Evolutionary conservation across 2,113 vertebrate species (phyloP).

Genomic region (Mesocricetus auratus): DNA sequence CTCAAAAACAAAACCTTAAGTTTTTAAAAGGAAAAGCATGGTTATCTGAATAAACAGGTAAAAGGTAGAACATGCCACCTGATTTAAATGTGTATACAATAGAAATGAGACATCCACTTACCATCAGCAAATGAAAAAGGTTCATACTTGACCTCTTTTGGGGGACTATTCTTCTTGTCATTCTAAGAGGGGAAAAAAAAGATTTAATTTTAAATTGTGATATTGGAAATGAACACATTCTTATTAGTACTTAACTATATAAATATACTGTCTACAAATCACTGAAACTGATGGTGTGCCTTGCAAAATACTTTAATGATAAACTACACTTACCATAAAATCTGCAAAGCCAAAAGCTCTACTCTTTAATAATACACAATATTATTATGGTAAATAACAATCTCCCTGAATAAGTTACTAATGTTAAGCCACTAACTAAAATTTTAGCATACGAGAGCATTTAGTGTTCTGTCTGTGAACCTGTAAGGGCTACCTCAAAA

Average conservation of each 20-base stretch:
- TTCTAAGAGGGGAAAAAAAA: conserved; percentile 81
- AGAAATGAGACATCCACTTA: conserved; percentile 84
- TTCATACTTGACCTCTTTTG: conserved; percentile 94
- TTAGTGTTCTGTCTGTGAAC: background rate
- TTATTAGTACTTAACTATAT: conserved; percentile 15
- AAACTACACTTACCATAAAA: background rate
- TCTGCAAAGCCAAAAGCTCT: background rate
- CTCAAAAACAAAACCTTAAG: background rate
- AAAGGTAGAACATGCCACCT: background rate
- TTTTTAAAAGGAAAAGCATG: background rate
- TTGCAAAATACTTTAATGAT: background rate
- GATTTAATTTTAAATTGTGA: conserved; percentile 46
- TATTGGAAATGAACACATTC: conserved; percentile 56
- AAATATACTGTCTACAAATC: conserved; percentile 21
- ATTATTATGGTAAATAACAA: background rate
- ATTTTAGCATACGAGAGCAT: background rate
- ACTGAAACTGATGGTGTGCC: background rate
- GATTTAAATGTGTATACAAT: background rate
- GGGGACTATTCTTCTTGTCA: conserved; percentile 86
- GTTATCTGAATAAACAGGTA: background rate
- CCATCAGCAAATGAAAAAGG: conserved; percentile 96
- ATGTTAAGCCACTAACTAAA: background rate
- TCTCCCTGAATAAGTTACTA: background rate
- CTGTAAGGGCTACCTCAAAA: background rate
- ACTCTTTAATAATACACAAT: background rate